Percentiles rank a stretch among this genome's conserved stretches.
These are phyloP conservation scores for Chrysolina oricalcia DNA, from an alignment of 2,888 invertebrate genomes.

Conservation along the genomic window DNA sequence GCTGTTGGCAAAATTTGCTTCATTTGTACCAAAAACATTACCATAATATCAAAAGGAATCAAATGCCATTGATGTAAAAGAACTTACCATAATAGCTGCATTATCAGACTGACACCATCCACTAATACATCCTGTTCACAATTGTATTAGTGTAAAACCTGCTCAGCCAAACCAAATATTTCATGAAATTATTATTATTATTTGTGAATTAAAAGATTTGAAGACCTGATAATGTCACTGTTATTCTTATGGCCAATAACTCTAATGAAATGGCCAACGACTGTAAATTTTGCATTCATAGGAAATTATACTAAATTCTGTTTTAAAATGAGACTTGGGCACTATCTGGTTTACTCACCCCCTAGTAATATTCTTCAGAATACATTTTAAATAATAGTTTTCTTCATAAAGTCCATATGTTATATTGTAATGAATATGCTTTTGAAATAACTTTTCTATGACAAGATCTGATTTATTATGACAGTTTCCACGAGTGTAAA, in stretches of 20 bases:
- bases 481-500: too few species aligned
- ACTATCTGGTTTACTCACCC: neutral
- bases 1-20: conserved; percentile 20
- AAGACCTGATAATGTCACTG: neutral
- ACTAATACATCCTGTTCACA: conserved; percentile 8
- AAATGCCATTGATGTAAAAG: conserved; percentile 1
- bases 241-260: conserved; percentile 1
- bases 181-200: neutral
- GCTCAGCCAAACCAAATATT: conserved; percentile 10
- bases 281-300: neutral
- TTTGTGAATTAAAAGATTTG: neutral
- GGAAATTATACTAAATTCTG: neutral
- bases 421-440: too few species aligned
- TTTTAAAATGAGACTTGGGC: neutral
- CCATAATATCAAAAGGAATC: neutral
- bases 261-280: neutral
- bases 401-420: neutral
- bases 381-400: neutral
- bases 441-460: too few species aligned
- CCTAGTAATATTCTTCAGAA: neutral
- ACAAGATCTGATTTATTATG: too few species aligned
- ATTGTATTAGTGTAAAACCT: neutral
- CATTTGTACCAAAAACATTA: conserved; percentile 1
- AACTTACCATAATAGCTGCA: conserved; percentile 13
- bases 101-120: neutral